Evolutionary conservation across 2,113 vertebrate genomes (phyloP), one percentile per base, ranked within the genome.

Genomic region (Beaufortia kweichowensis): DNA sequence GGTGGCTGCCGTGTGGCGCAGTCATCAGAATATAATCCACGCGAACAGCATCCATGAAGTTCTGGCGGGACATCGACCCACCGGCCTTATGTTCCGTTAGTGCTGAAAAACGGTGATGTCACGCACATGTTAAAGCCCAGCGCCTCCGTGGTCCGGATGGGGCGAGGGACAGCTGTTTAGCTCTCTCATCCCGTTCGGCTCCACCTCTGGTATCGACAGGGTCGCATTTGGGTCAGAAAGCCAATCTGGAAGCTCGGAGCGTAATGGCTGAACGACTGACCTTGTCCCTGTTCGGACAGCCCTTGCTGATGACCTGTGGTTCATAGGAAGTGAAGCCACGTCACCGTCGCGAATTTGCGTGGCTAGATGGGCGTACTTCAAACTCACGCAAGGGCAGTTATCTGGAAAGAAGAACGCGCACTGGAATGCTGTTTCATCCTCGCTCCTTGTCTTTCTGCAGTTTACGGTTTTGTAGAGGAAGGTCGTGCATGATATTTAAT

Each of bases 151-250:
- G n/a, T n/a, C n/a, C n/a, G n/a, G n/a, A n/a, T n/a, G n/a, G n/a
- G n/a, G n/a, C n/a, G n/a, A n/a, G n/a, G n/a, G n/a, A n/a, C n/a
- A n/a, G n/a, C n/a, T n/a, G n/a, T n/a, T n/a, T n/a, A n/a, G 12
- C 65, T 66, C 63, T 3, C 6, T 19, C 7, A 8, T 23, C n/a
- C 21, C n/a, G 31, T 76, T 80, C 64, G 9, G 46, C 71, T 87
- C n/a, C 87, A 99, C 97, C 96, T 99, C 97, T 79, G n/a, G n/a
- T 93, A 99, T 95, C 98, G 96, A n/a, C 96, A n/a, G n/a, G n/a
- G n/a, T n/a, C n/a, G n/a, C n/a, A n/a, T n/a, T n/a, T n/a, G 95
- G 67, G 96, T 98, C 82, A 98, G 85, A 28, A 98, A 97, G 35
- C 96, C 97, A 59, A 95, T 98, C 86, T 97, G n/a, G 92, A 81